Evolutionary conservation across 2,113 vertebrate genomes (phyloP), one percentile per base, ranked within the genome.

Genomic region (Epinephelus moara): DNA sequence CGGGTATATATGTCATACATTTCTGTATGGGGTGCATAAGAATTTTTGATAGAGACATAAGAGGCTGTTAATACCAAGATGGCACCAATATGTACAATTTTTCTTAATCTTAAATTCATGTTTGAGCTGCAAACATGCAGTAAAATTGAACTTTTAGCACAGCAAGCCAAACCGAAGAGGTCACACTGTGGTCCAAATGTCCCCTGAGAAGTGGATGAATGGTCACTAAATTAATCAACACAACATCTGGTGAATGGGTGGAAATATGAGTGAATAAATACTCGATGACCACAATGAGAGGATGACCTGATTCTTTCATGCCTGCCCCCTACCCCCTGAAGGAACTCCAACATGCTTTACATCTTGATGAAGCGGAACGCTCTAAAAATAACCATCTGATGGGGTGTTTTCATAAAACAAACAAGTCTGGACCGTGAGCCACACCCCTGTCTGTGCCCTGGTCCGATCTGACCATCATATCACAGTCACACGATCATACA

Each of bases 301-400:
- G 89, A 84, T 80, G 86, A 78, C 30, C 69, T 2, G 47, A 47
- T 52, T 72, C 64, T 71, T 78, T 88, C 11, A 57, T 21, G 42
- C 27, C 70, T 63, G 70, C 37, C 55, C 47, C 18, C 33, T 42
- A 33, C 25, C 52, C 63, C 62, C 57, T 12, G 42, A 52, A 33
- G 10, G 17, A 70, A 17, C 59, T 10, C 6, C 10, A 33, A 4
- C 64, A 18, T 1, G 19, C 6, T 3, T 60, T 63, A 70, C 78
- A 57, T 47, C 17, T 69, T 56, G 75, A 77, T 56, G 1, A 21
- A 60, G 52, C 0, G 14, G 55, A 80, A 33, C 4, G 23, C 21
- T 25, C 70, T 68, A 75, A 80, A 88, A 86, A 91, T 82, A 93
- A 86, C 70, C 62, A 2, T 40, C 55, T 27, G 55, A 61, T 49